These are phyloP conservation scores for Mactra quadrangularis DNA, from an alignment of 1,140 invertebrate species.

Conservation along the genomic window DNA sequence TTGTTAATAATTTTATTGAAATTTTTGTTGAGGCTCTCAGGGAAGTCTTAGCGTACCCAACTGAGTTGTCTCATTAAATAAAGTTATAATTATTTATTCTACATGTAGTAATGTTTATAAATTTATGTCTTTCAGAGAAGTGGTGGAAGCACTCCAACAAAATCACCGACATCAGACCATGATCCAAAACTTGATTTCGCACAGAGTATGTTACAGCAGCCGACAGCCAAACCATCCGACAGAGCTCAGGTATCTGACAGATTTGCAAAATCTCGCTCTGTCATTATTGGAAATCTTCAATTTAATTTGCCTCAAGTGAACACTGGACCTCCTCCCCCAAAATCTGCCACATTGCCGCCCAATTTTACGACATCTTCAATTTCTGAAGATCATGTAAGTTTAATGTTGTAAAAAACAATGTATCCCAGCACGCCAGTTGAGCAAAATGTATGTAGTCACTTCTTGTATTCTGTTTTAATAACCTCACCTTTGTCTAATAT, in stretches of 20 bases:
- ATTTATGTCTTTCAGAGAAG: constrained; percentile 41
- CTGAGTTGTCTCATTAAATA: no score
- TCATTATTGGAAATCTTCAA: constrained; percentile 47
- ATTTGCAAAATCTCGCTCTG: constrained; percentile 54
- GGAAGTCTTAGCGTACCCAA: no score
- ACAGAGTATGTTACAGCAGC: neutral
- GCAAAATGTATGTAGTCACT: no score
- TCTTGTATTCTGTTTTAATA: no score
- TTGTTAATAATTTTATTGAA: no score
- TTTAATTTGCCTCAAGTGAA: constrained; percentile 24
- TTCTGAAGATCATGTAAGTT: constrained; percentile 45
- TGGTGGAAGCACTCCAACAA: constrained; percentile 22
- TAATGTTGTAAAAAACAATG: neutral
- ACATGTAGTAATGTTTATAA: no score
- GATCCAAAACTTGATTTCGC: neutral
- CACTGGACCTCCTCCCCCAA: constrained; percentile 52
- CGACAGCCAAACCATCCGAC: neutral
- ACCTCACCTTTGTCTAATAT: no score
- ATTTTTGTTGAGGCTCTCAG: no score
- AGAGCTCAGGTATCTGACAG: constrained; percentile 49
- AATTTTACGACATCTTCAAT: constrained; percentile 39
- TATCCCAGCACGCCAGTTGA: no score
- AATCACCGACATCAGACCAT: constrained; percentile 20
- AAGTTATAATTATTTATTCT: no score
- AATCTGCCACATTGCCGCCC: constrained; percentile 53